phyloP scores from a whole-genome alignment of 2,113 vertebrate species.

The Mustelus asterias region DNA sequence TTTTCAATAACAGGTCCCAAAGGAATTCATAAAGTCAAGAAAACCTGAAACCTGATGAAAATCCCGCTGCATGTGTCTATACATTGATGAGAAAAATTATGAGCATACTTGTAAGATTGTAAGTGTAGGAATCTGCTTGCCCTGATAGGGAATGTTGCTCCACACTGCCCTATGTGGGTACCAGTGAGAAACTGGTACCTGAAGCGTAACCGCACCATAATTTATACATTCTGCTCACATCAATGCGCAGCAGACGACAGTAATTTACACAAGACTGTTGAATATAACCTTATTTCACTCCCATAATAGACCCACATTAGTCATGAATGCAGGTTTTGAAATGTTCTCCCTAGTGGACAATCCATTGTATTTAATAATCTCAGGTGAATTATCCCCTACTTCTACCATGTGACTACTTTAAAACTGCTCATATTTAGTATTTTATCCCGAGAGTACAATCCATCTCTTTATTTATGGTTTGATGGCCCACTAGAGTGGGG shows the following conservation, averaged over 20 bases:
- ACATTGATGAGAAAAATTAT: neutral
- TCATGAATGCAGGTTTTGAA: neutral
- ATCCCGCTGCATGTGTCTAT: neutral
- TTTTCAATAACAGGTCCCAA: neutral
- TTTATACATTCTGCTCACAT: neutral
- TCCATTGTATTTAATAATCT: neutral
- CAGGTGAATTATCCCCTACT: neutral
- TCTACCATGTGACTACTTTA: neutral
- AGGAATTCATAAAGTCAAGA: neutral
- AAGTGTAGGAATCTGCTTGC: neutral
- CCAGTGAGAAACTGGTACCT: neutral
- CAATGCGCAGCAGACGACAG: neutral
- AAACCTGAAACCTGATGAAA: neutral
- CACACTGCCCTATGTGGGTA: neutral
- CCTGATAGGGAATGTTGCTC: neutral
- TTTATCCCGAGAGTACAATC: neutral
- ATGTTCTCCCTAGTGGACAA: conserved; percentile 22
- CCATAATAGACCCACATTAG: neutral
- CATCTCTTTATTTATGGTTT: conserved; percentile 1
- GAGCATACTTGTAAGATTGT: neutral
- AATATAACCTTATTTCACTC: neutral
- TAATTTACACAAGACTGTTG: neutral
- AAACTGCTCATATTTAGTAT: conserved; percentile 10
- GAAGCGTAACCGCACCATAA: neutral
- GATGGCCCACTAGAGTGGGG: neutral